A percentile compares a stretch with the other conserved stretches of the same genome.
Conservation (phyloP, 2,113 vertebrate species). For the Paramisgurnus dabryanus region DNA sequence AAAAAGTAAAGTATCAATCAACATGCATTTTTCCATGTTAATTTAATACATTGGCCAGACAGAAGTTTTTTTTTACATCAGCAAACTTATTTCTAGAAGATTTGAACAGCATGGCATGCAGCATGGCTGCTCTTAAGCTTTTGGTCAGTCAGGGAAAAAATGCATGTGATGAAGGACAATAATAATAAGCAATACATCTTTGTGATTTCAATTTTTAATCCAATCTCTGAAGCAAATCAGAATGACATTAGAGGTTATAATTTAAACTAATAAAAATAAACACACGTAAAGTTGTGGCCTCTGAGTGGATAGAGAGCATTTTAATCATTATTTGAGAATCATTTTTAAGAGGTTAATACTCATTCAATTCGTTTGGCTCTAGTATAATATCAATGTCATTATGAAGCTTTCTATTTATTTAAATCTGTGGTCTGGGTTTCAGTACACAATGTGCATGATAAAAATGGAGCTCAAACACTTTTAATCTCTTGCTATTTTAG, state of each 20-base stretch:
- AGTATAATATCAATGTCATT: conserved; percentile 4
- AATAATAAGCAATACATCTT: conserved; percentile 32
- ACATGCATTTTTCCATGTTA: not conserved
- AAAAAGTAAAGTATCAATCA: not conserved
- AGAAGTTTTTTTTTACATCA: not conserved
- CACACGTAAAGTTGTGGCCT: not conserved
- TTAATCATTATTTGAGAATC: conserved; percentile 8
- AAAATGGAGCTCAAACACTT: conserved; percentile 7
- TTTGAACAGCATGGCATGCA: not conserved
- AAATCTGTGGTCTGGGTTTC: not conserved
- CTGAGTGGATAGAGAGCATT: not conserved
- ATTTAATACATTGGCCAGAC: not conserved
- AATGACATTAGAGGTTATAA: conserved; percentile 30
- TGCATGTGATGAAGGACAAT: not conserved
- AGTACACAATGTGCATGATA: conserved; percentile 6
- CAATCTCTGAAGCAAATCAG: conserved; percentile 31
- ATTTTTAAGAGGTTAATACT: conserved; percentile 2
- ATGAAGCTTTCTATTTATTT: conserved; percentile 3
- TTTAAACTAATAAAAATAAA: conserved; percentile 19
- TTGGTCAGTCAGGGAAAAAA: not conserved
- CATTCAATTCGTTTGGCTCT: not conserved
- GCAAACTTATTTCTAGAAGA: not conserved
- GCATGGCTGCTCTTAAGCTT: not conserved
- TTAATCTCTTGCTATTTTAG: conserved; percentile 19
- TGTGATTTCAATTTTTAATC: conserved; percentile 29